These are phyloP conservation scores for Gavialis gangeticus DNA, from an alignment of 2,113 vertebrate genomes.

Conservation along the genomic window DNA sequence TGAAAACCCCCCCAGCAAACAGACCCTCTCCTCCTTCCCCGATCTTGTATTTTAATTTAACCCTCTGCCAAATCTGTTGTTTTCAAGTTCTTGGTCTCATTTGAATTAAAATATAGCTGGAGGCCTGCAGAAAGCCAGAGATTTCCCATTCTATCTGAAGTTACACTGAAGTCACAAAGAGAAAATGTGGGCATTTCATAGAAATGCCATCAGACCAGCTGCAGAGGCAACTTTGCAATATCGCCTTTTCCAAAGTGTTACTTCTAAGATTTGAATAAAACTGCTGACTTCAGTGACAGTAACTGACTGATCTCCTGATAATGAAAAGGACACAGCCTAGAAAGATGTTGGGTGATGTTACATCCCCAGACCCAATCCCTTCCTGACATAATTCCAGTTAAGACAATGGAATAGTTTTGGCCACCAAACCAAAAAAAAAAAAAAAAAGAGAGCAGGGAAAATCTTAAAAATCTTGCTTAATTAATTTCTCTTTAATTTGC, in stretches of 20 bases:
- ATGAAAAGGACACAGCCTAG: background rate
- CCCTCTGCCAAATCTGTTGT: background rate
- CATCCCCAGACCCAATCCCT: background rate
- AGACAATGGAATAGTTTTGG: conserved; percentile 2
- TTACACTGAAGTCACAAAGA: background rate
- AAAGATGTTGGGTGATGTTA: background rate
- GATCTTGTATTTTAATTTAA: background rate
- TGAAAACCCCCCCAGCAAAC: background rate
- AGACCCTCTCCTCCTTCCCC: too few species aligned
- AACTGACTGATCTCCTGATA: background rate
- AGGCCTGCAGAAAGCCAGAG: background rate
- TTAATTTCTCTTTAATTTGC: background rate
- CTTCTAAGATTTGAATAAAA: background rate
- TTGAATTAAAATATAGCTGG: background rate
- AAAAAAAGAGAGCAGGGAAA: background rate
- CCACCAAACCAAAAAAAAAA: background rate
- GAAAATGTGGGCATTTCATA: background rate
- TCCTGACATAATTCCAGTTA: background rate
- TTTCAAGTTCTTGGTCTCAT: background rate
- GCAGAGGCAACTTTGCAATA: background rate
- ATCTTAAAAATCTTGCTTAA: background rate
- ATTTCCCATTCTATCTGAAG: background rate
- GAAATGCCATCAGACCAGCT: background rate
- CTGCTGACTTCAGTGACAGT: background rate
- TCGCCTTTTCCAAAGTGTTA: background rate